Evolutionary conservation across 1,140 invertebrate species (phyloP).

Genomic region (Papilio polytes): DNA sequence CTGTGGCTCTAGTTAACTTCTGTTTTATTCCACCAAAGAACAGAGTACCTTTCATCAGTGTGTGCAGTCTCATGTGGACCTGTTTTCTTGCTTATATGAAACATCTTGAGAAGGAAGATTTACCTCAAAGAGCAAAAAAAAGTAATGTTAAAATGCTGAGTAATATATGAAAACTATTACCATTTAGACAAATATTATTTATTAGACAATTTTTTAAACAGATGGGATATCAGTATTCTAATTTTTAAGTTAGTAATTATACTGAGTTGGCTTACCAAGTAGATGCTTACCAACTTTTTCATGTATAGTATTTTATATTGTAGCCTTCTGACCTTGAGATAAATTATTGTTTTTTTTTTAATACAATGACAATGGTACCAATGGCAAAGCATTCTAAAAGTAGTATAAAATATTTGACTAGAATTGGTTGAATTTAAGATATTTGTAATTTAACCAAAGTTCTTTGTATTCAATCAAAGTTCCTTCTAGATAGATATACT

Average conservation of each 20-base stretch:
- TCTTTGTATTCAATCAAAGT: background rate
- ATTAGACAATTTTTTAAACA: background rate
- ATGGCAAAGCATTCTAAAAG: background rate
- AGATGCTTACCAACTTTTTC: background rate
- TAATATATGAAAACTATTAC: slow-evolving; percentile 17
- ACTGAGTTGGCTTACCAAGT: background rate
- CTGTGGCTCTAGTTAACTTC: slow-evolving; percentile 93
- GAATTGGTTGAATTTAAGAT: background rate
- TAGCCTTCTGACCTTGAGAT: background rate
- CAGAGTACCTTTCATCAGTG: slow-evolving; percentile 92
- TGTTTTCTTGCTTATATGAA: slow-evolving; percentile 95
- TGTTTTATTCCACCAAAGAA: slow-evolving; percentile 90
- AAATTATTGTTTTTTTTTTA: background rate
- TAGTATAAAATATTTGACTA: background rate
- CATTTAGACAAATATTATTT: background rate
- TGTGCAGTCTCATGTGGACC: slow-evolving; percentile 93
- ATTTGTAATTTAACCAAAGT: background rate
- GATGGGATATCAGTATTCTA: slow-evolving; percentile 30
- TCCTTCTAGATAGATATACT: background rate
- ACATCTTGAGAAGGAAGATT: slow-evolving; percentile 85
- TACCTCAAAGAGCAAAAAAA: slow-evolving; percentile 43
- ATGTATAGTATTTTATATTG: background rate
- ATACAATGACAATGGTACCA: background rate
- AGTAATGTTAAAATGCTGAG: slow-evolving; percentile 41
- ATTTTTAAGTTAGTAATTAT: background rate